Base-by-base conservation (phyloP, 2,888 invertebrate species). In the Acleris sparsana region DNA sequence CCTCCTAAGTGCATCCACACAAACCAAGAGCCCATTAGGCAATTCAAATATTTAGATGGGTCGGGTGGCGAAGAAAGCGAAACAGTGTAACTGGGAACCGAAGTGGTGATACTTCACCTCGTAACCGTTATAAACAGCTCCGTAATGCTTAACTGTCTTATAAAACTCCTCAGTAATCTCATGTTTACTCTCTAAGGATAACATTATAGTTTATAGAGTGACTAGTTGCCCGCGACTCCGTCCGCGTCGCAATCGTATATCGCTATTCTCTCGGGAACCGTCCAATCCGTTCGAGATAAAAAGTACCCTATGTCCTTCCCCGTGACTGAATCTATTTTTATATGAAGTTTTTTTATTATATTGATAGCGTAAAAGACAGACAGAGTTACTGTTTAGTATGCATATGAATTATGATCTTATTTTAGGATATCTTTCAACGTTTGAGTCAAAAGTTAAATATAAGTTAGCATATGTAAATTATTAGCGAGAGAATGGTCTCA, bases 31-130 rank as follows among this genome's bases (percentile, higher is more conserved):
- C 71, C 78, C 83, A 83, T 84, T 84, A 83, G 78, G 72, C 73
- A 76, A 79, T 68, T 76, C 78, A 82, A 88, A 88, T 87, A 87
- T 88, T 88, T 86, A 82, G 76, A 78, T 79, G 77, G 75, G 75
- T 70, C 70, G 72, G 68, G 71, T 68, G 62, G 63, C 52, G 74
- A 80, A 80, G 79, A 80, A 83, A 86, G 77, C 78, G 73, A 74
- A 79, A 73, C 77, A 71, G 52, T 77, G 79, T 74, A 73, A 60
- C 53, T 59, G 52, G 70, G 51, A 65, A 63, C 59, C 60, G 62
- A 60, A 68, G 61, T 65, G 59, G 69, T 68, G 46, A 76, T 80
- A 73, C 71, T 70, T 79, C 72, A 75, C 75, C 74, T 73, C 76
- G 68, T 76, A 77, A 80, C 75, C 69, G 74, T 72, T 74, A 77